Base-by-base conservation (phyloP, 2,113 vertebrate species). In the Cairina moschata region DNA sequence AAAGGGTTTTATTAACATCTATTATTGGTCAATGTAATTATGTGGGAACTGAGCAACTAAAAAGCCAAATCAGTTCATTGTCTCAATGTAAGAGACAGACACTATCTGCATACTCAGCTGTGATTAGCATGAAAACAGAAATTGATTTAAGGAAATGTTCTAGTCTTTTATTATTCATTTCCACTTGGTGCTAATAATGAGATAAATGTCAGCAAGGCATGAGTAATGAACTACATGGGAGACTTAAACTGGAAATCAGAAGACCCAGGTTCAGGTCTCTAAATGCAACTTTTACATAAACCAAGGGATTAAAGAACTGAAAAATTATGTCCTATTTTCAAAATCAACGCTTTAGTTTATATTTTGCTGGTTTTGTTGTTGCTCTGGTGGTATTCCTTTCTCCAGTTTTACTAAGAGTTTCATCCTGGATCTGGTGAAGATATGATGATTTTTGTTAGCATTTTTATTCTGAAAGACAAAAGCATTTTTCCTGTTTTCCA, bases 121-220 rank as follows among this genome's bases (percentile, higher is more conserved):
- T 31, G 52, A 13, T 40, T 75, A 50, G 4, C 14, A 6, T 88
- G 36, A 54, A 58, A 88, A 68, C 7, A 73, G 34, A 79, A 62
- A 59, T 18, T 0, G 2, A 91, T 94, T 74, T 84, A 34, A 44
- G n/a, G 17, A 65, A 85, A 29, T n/a, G 7, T 8, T 3, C 6
- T 66, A 1, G 2, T 79, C 55, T 46, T 65, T 82, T 11, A 18
- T 40, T 0, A n/a, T 46, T 80, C 25, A 28, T 83, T 86, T 84
- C 9, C 26, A 50, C 6, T 69, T 88, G 4, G 46, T 20, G 36
- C 16, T 86, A 69, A 29, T 40, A 71, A 48, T 62, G 8, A 54
- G 29, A 48, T 72, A 73, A 72, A 0, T 5, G 48, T 29, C 7
- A 62, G 13, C 17, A 86, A 66, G 13, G n/a, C 0, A 0, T 65